Conservation (phyloP, 2,113 vertebrate species). For the Entosphenus tridentatus region DNA sequence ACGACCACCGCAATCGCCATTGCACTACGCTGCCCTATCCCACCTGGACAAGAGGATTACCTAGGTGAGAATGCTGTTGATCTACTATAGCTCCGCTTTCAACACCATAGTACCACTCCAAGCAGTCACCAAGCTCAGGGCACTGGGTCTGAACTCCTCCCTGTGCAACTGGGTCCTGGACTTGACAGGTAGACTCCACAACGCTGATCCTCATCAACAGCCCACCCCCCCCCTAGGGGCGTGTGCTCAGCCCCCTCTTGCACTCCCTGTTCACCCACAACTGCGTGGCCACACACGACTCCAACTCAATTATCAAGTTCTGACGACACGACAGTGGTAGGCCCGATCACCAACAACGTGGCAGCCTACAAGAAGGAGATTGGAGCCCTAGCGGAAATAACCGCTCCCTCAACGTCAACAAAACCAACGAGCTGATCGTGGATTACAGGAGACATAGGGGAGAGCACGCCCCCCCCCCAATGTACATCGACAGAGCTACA, state of each 20-base stretch:
- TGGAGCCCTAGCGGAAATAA: background rate
- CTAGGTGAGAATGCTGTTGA: background rate
- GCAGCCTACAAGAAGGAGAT: background rate
- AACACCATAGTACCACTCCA: background rate
- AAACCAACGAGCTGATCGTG: background rate
- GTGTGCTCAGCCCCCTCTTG: background rate
- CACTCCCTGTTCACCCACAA: background rate
- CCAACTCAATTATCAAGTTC: background rate
- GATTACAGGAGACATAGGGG: background rate
- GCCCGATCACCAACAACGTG: background rate
- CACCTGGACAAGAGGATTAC: background rate
- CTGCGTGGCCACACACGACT: background rate
- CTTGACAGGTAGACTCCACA: background rate
- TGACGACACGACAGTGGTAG: background rate
- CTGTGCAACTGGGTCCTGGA: conserved; percentile 1
- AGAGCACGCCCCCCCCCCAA: background rate
- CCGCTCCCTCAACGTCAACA: background rate
- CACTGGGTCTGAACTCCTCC: background rate
- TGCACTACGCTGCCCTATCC: background rate
- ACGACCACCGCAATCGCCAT: background rate
- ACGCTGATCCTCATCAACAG: background rate
- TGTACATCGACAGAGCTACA: background rate
- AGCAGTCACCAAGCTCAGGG: background rate
- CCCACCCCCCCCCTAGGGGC: background rate
- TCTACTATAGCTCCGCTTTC: background rate